Percentiles rank a stretch among this genome's conserved stretches.
phyloP scores from a whole-genome alignment of 1,140 invertebrate genomes.

The Calliopsis andreniformis region DNA sequence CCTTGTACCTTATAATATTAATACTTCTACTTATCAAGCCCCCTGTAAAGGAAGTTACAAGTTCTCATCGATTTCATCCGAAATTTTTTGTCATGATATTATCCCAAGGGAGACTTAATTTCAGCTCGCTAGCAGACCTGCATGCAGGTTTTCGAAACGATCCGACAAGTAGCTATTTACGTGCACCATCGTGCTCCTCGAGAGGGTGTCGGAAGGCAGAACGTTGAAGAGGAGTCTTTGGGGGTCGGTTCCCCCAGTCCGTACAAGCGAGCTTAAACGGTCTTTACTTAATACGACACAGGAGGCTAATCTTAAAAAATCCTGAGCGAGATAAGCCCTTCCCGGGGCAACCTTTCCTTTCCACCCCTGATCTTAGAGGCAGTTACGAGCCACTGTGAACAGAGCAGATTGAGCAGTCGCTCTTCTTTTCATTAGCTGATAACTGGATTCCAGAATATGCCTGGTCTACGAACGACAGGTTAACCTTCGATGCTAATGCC shows the following conservation, averaged over 20 bases:
- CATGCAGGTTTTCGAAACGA: conserved; percentile 68
- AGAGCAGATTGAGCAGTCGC: conserved; percentile 64
- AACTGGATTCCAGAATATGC: conserved; percentile 72
- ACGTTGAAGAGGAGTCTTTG: conserved; percentile 5
- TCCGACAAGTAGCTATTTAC: conserved; percentile 81
- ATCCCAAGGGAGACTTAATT: conserved; percentile 51
- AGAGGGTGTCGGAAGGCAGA: conserved; percentile 50
- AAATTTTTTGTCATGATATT: conserved; percentile 38
- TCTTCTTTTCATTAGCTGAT: conserved; percentile 80
- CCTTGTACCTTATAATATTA: no score
- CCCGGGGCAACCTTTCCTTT: conserved; percentile 61
- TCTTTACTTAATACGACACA: conserved; percentile 79
- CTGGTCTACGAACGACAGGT: conserved; percentile 77
- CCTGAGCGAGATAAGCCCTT: conserved; percentile 71
- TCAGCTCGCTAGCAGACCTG: conserved; percentile 21
- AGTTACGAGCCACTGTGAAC: conserved; percentile 57
- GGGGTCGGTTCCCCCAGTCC: conserved; percentile 60
- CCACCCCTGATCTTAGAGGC: conserved; percentile 40
- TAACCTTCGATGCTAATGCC: conserved; percentile 64
- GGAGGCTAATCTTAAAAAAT: conserved; percentile 79
- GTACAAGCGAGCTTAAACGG: conserved; percentile 71
- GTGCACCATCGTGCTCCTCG: conserved; percentile 70
- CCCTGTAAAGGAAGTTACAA: background rate
- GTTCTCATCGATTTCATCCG: conserved; percentile 52
- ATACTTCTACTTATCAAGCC: background rate